A percentile compares a stretch with the other conserved stretches of the same genome.
Conservation (phyloP, 2,113 vertebrate species). For the Meles meles region DNA sequence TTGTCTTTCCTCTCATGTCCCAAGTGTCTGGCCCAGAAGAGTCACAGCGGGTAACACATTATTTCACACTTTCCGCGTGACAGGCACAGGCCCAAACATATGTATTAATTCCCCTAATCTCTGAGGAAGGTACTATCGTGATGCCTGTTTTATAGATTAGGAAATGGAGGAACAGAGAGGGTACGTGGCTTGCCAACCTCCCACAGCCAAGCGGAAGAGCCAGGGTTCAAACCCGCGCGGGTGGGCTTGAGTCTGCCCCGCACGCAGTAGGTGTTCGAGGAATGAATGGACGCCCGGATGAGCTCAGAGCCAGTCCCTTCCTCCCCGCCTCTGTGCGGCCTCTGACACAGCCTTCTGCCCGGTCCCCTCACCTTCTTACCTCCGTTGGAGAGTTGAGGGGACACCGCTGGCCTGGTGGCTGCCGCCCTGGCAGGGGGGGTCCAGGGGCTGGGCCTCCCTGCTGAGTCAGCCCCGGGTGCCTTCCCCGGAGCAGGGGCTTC, state of each 20-base stretch:
- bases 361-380: constrained; percentile 70
- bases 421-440: background rate
- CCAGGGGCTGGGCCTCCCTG: background rate
- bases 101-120: background rate
- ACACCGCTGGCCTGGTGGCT: background rate
- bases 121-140: background rate
- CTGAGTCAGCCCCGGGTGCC: accelerated
- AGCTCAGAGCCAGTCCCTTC: background rate
- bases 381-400: constrained; percentile 44
- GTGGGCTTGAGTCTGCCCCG: background rate
- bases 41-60: background rate
- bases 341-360: background rate
- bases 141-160: background rate
- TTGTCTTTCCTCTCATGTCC: background rate
- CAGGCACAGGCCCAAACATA: background rate
- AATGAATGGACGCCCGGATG: background rate
- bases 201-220: background rate
- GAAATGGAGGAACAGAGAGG: background rate
- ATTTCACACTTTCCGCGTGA: background rate
- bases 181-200: background rate
- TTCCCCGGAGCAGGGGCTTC: background rate
- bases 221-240: background rate
- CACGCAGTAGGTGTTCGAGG: background rate
- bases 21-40: background rate
- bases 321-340: background rate